phyloP scores from a whole-genome alignment of 2,797 vertebrate genomes.

The Morelia viridis region DNA sequence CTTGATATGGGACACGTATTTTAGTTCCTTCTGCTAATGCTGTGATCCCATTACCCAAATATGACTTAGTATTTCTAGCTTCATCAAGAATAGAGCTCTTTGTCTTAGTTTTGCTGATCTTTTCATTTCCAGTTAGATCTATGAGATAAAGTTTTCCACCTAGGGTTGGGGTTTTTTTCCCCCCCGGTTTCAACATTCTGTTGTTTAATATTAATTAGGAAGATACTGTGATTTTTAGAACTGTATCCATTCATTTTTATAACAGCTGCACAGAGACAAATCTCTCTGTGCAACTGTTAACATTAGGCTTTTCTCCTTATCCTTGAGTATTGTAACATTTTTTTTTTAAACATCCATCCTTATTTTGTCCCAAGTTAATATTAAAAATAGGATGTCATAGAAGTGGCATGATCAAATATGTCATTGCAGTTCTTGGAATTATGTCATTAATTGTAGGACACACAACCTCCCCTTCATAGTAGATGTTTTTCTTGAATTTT shows the following conservation, averaged over 20 bases:
- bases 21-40: neutral
- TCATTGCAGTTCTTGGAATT: neutral
- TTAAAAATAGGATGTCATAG: neutral
- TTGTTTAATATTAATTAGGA: neutral
- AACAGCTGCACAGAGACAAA: neutral
- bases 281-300: neutral
- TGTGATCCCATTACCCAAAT: neutral
- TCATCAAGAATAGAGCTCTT: neutral
- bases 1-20: neutral
- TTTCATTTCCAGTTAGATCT: neutral
- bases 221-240: neutral
- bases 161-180: neutral
- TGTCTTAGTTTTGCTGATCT: neutral
- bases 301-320: neutral
- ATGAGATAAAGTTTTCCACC: neutral
- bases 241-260: neutral
- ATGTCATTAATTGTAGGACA: neutral
- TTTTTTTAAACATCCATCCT: neutral
- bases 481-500: neutral
- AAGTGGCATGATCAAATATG: neutral
- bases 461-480: neutral
- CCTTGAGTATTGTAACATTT: neutral
- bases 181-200: neutral
- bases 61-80: neutral
- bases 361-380: neutral